These are phyloP conservation scores for Conistra vaccinii DNA, from an alignment of 2,888 invertebrate species.

Conservation along the genomic window DNA sequence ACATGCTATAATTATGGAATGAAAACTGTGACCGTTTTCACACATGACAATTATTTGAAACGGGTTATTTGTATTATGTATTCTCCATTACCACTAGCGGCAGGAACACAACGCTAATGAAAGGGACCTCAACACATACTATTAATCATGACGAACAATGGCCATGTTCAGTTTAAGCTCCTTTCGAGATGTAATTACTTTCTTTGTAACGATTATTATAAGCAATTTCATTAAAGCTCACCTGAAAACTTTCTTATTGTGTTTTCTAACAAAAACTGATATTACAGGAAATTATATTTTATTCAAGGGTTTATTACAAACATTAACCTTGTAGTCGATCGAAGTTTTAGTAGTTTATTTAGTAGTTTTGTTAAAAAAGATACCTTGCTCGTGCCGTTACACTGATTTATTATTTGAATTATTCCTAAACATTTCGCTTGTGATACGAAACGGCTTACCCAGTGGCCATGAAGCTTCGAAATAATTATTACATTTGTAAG, in stretches of 20 bases:
- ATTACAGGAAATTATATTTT: slow-evolving; percentile 64
- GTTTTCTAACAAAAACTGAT: slow-evolving; percentile 57
- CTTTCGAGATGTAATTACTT: slow-evolving; percentile 73
- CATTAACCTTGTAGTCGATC: slow-evolving; percentile 40
- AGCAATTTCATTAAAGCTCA: slow-evolving; percentile 59
- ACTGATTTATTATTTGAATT: background rate
- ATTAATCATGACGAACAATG: slow-evolving; percentile 76
- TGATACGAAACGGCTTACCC: background rate
- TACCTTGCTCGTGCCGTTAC: background rate
- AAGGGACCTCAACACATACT: slow-evolving; percentile 67
- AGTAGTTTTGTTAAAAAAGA: slow-evolving; percentile 2
- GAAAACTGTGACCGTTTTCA: slow-evolving; percentile 46
- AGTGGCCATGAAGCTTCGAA: background rate
- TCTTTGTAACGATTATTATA: slow-evolving; percentile 66
- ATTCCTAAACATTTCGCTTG: background rate
- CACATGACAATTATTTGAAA: slow-evolving; percentile 65
- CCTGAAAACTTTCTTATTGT: slow-evolving; percentile 58
- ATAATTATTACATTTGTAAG: slow-evolving; percentile 5
- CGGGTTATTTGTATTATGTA: slow-evolving; percentile 68
- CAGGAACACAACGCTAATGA: slow-evolving; percentile 66
- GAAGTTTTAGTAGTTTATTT: slow-evolving; percentile 20
- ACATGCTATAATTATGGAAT: slow-evolving; percentile 44
- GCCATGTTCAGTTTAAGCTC: slow-evolving; percentile 71
- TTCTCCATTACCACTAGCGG: slow-evolving; percentile 69
- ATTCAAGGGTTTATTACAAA: slow-evolving; percentile 46